phyloP scores from a whole-genome alignment of 1,140 invertebrate species.

The Drosophila kurseongensis region DNA sequence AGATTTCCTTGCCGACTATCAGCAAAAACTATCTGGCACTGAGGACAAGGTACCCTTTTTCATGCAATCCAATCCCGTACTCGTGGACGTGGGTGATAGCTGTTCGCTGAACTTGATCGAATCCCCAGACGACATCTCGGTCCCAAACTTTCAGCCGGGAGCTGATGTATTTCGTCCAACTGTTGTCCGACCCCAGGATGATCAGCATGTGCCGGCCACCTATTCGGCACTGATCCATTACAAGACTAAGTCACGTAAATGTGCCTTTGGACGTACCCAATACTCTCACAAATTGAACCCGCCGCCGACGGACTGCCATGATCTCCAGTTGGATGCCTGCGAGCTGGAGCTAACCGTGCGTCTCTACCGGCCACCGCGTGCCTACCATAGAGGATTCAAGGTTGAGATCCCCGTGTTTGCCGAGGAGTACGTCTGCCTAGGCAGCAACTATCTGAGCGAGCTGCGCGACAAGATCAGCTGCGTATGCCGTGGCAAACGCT shows the following conservation, averaged over 20 bases:
- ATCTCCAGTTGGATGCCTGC: conserved; percentile 24
- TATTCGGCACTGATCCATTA: conserved; percentile 35
- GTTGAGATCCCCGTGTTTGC: conserved; percentile 84
- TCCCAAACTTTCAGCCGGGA: conserved; percentile 43
- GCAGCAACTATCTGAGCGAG: conserved; percentile 87
- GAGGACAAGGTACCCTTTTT: conserved; percentile 35
- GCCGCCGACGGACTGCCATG: background rate
- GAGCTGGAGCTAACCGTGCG: conserved; percentile 84
- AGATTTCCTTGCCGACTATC: conserved; percentile 48
- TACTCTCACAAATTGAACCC: conserved; percentile 44
- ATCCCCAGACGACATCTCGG: conserved; percentile 42
- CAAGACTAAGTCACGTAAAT: conserved; percentile 34
- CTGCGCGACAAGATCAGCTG: conserved; percentile 90
- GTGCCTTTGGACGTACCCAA: conserved; percentile 50
- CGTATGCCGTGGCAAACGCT: conserved; percentile 87
- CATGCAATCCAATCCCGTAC: conserved; percentile 12
- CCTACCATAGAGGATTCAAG: conserved; percentile 62
- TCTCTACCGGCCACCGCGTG: conserved; percentile 84
- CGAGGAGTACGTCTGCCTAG: conserved; percentile 87
- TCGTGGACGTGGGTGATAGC: conserved; percentile 24
- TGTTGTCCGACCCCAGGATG: conserved; percentile 4
- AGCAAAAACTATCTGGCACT: conserved; percentile 2
- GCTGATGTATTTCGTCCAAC: conserved; percentile 30
- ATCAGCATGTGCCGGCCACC: conserved; percentile 38
- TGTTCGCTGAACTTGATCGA: conserved; percentile 52